Evolutionary conservation across 2,113 vertebrate genomes (phyloP).

Genomic region (Telmatochromis sp.): DNA sequence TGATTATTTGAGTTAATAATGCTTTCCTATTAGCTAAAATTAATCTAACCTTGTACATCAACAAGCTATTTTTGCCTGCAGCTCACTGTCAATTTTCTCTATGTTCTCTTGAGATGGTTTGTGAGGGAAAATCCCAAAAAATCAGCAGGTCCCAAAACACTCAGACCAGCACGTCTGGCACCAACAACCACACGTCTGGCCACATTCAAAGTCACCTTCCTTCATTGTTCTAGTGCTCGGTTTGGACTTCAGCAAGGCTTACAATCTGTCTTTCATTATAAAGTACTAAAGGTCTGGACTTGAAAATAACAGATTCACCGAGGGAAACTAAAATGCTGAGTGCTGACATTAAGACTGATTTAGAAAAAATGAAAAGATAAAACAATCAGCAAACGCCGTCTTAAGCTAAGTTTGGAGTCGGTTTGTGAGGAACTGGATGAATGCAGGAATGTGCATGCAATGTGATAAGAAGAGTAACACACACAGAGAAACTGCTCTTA

Average conservation of each 20-base stretch:
- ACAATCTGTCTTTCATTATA: not conserved
- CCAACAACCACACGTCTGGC: not conserved
- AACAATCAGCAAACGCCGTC: rapidly evolving
- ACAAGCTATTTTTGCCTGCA: not conserved
- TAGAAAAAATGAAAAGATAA: not conserved
- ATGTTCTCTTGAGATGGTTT: not conserved
- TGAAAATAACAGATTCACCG: not conserved
- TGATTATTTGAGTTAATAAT: not conserved
- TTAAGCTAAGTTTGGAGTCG: not conserved
- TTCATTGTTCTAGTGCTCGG: not conserved
- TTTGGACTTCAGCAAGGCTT: not conserved
- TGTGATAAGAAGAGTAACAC: not conserved
- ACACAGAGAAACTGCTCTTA: not conserved
- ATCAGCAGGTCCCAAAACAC: not conserved
- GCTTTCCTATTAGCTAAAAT: not conserved
- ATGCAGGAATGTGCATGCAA: not conserved
- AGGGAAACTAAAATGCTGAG: not conserved
- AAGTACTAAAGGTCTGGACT: not conserved
- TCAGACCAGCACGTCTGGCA: not conserved
- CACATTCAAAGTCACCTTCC: not conserved
- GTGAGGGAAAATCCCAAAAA: not conserved
- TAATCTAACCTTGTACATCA: not conserved
- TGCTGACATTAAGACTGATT: not conserved
- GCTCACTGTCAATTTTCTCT: rapidly evolving
- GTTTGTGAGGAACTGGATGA: not conserved